phyloP scores from a whole-genome alignment of 2,888 invertebrate genomes.

The Eurois occulta region DNA sequence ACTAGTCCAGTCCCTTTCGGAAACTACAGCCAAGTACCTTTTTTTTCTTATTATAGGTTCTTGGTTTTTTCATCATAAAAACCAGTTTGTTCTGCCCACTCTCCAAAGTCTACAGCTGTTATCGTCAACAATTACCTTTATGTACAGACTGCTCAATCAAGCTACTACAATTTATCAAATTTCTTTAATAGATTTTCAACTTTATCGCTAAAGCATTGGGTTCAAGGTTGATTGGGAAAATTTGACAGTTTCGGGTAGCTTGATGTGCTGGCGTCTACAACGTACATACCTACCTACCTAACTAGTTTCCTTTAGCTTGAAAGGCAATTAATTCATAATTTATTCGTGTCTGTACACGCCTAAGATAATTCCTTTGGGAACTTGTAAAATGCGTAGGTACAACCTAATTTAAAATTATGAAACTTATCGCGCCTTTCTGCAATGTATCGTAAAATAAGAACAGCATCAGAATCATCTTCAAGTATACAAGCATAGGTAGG shows the following conservation, averaged over 20 bases:
- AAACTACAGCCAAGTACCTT: neutral
- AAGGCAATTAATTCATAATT: neutral
- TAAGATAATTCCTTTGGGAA: neutral
- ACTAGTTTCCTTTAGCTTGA: neutral
- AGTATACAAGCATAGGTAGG: neutral
- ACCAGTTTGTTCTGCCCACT: neutral
- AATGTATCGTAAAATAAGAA: neutral
- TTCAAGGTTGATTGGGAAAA: too few relatives aligned
- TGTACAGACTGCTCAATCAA: too few relatives aligned
- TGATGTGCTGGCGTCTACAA: too few relatives aligned
- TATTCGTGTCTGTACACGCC: neutral
- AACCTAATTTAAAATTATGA: neutral
- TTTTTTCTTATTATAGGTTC: neutral
- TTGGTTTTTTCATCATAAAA: too few relatives aligned
- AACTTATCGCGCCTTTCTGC: neutral
- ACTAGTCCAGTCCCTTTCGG: neutral
- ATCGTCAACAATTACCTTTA: neutral
- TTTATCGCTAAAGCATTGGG: too few relatives aligned
- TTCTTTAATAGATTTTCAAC: too few relatives aligned
- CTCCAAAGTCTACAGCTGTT: neutral
- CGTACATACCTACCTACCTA: neutral
- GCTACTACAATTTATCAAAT: too few relatives aligned
- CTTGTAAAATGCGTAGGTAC: neutral
- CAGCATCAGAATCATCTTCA: neutral
- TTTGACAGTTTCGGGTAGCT: too few relatives aligned